A percentile compares a stretch with the other conserved stretches of the same genome.
Conservation (phyloP, 2,113 vertebrate species). For the Laticauda colubrina region DNA sequence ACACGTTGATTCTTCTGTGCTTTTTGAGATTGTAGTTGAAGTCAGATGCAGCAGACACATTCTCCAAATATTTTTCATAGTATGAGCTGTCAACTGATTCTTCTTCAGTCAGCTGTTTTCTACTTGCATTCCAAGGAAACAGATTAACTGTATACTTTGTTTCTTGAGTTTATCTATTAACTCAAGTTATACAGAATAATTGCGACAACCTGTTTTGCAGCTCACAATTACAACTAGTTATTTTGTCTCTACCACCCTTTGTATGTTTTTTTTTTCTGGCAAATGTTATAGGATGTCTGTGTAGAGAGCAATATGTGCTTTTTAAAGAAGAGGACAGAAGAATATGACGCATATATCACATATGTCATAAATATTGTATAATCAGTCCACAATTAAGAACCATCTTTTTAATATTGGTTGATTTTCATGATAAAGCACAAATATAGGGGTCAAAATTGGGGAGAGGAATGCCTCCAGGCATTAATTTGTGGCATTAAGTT, state of each 20-base stretch:
- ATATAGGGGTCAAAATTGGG: not conserved
- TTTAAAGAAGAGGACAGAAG: not conserved
- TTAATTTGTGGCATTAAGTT: not conserved
- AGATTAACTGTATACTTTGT: not conserved
- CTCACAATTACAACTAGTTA: not conserved
- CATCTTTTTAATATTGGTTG: not conserved
- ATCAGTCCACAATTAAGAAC: not conserved
- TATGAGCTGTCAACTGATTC: not conserved
- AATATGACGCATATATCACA: not conserved
- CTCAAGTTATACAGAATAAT: not conserved
- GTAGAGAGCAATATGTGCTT: not conserved
- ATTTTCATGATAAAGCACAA: not conserved
- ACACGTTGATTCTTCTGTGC: not conserved
- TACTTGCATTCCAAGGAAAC: not conserved
- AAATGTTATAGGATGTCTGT: not conserved
- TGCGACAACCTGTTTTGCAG: not conserved
- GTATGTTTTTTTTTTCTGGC: not conserved
- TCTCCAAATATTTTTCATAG: not conserved
- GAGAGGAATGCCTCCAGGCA: not conserved
- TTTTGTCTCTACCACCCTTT: not conserved
- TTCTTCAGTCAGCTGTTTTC: not conserved
- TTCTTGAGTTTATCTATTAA: not conserved
- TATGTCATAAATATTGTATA: not conserved
- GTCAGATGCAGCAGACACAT: not conserved
- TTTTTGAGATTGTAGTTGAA: not conserved